A percentile compares a stretch with the other conserved stretches of the same genome.
Conservation (phyloP, 2,113 vertebrate genomes). For the Cynopterus brachyotis region DNA sequence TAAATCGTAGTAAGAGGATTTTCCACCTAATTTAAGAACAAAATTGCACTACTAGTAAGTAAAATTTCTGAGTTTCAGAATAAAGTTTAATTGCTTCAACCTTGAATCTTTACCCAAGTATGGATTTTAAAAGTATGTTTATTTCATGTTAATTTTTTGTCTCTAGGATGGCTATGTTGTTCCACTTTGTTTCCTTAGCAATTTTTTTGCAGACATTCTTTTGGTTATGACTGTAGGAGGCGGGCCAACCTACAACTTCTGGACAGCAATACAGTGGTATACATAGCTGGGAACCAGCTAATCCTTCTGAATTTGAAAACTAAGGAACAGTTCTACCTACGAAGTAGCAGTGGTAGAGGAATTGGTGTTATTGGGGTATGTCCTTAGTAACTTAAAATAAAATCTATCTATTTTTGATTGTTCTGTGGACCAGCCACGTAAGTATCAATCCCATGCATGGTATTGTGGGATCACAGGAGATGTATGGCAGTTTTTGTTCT, state of each 20-base stretch:
- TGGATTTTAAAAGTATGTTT: not conserved
- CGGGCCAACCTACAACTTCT: constrained; percentile 90
- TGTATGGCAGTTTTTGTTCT: not conserved
- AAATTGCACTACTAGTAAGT: not conserved
- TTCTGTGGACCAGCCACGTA: not conserved
- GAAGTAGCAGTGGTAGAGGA: constrained; percentile 88
- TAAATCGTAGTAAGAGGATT: not conserved
- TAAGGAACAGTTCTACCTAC: constrained; percentile 88
- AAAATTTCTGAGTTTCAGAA: not conserved
- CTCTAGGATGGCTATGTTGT: not conserved
- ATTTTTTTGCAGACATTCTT: constrained; percentile 88
- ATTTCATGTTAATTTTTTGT: not conserved
- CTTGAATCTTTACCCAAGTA: not conserved
- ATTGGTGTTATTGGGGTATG: constrained; percentile 91
- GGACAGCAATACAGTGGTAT: constrained; percentile 86
- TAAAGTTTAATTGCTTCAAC: not conserved
- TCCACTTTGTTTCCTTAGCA: constrained; percentile 80
- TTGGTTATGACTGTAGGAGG: constrained; percentile 93
- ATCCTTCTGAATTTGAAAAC: constrained; percentile 87
- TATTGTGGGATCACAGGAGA: not conserved
- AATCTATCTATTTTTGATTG: not conserved
- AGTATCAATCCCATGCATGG: no score
- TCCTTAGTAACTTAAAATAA: not conserved
- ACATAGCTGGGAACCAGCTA: constrained; percentile 92
- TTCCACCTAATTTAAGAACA: constrained; percentile 2